Percentiles rank a stretch among this genome's conserved stretches.
Conservation (phyloP, 30 jellyfish, hydroid and myxozoan genomes). For the Hydra vulgaris region DNA sequence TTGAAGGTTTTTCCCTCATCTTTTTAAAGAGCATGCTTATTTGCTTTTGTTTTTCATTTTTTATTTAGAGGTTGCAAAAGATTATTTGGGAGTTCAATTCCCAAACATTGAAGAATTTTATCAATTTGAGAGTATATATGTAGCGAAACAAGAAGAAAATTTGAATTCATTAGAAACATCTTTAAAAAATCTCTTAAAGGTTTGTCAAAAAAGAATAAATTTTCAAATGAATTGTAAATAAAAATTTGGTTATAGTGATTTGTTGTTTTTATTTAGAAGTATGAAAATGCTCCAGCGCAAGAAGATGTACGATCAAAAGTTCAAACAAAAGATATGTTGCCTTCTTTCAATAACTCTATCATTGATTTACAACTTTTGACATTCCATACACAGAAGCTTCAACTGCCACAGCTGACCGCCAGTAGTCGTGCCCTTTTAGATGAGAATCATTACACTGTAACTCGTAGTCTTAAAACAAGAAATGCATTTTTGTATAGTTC, state of each 20-base stretch:
- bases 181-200: too few species aligned
- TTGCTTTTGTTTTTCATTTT: not conserved
- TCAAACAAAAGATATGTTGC: not conserved
- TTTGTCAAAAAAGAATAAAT: not conserved
- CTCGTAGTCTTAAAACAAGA: not conserved
- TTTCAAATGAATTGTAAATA: not conserved
- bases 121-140: not conserved
- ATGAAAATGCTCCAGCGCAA: not conserved
- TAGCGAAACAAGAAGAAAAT: not conserved
- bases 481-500: slow-evolving; percentile 6
- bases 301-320: not conserved
- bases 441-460: not conserved
- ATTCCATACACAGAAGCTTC: not conserved
- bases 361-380: not conserved
- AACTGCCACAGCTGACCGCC: not conserved
- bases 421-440: not conserved
- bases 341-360: not conserved
- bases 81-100: not conserved
- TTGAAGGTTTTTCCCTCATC: not conserved
- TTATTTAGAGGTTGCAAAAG: not conserved
- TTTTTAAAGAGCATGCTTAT: too few species aligned
- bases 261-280: not conserved
- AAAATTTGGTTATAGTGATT: not conserved
- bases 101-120: not conserved
- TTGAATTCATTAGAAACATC: not conserved